Percentiles rank a stretch among this genome's conserved stretches.
Conservation (phyloP, 1,140 invertebrate species). For the Paralvinella palmiformis region DNA sequence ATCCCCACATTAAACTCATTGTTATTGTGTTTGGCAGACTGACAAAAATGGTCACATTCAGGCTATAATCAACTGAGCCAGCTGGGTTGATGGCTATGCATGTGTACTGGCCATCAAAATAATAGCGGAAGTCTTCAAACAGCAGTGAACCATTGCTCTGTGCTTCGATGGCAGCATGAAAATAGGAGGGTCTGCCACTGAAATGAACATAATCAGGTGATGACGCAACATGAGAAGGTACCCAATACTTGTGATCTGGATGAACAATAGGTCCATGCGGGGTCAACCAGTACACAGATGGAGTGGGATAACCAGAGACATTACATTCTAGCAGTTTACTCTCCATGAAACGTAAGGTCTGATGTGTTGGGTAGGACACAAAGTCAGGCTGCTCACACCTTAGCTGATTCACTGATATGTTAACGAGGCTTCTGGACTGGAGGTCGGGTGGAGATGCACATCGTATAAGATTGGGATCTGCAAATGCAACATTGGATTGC, state of each 20-base stretch:
- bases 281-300: slow-evolving; percentile 5
- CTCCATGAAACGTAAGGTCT: background rate
- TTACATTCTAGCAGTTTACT: background rate
- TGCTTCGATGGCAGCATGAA: background rate
- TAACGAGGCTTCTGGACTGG: background rate
- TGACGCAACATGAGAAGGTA: background rate
- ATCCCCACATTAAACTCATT: too few species aligned
- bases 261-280: background rate
- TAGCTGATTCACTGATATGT: background rate
- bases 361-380: background rate
- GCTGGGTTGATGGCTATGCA: background rate
- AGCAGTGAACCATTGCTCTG: background rate
- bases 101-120: slow-evolving; percentile 6
- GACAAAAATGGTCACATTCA: slow-evolving; percentile 3
- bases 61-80: background rate
- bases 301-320: background rate
- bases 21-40: too few species aligned
- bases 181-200: background rate
- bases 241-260: slow-evolving; percentile 4
- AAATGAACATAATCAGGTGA: background rate
- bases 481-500: background rate
- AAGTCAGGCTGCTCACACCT: background rate
- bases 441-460: background rate
- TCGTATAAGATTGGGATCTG: background rate
- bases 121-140: background rate